Base-by-base conservation (phyloP, 1,140 invertebrate genomes). In the Macrotrachela quadricornifera region DNA sequence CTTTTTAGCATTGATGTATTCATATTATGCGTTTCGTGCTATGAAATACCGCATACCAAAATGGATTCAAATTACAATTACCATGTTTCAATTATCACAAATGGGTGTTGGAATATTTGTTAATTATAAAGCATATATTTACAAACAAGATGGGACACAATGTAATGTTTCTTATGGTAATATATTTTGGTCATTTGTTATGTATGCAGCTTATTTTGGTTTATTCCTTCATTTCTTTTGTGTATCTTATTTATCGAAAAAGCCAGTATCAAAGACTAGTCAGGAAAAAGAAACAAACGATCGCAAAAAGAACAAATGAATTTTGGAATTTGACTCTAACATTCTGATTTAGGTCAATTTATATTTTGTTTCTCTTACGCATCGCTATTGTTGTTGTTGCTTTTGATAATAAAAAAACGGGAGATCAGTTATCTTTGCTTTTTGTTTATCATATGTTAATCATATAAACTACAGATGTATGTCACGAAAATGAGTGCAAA, bases 31-130 rank as follows among this genome's bases (percentile, higher is more conserved):
- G 0, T 68, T 92, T 10, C 77, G 82, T 58, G 84, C 87, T 44
- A 80, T 91, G 76, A 79, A 81, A 45, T 82, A 85, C 65, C 76
- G 76, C 58, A 78, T 90, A 40, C 88, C 90, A 14, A 80, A 68
- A 55, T 77, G 75, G 59, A 77, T 96, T 46, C 79, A 85, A 38
- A 92, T 96, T 81, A 68, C 81, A 49, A 91, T 97, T 59, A 97
- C 91, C 6, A 74, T 78, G 9, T 73, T 90, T 39, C 92, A 97
- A 66, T 74, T 95, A 10, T 73, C 78, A 1, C 91, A 97, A 72
- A 97, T 97, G 91, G 75, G 94, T 16, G 76, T 91, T 55, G 92
- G 91, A 0, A 83, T 83, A 69, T 73, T 76, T 17, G 81, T 95
- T 58, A 30, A 30, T 30, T 30, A 30, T 30, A 30, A 30, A 30